Base-by-base conservation (phyloP, 1,140 invertebrate genomes). In the Protaetia brevitarsis region DNA sequence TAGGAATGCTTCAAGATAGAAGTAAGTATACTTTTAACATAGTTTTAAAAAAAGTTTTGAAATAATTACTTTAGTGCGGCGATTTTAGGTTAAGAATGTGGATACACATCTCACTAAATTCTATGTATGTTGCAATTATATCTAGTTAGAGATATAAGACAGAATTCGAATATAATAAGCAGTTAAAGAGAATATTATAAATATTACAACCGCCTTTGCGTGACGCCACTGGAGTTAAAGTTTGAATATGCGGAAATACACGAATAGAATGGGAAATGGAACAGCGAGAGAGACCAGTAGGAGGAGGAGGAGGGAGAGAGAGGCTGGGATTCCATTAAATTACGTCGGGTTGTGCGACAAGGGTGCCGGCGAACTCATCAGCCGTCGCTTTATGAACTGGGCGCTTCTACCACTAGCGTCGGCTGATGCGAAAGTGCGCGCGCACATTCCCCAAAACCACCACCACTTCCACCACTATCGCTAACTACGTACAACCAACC, bases 351-450 rank as follows among this genome's bases (percentile, higher is more conserved):
- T 51, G 41, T 19, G 19, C 41, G 41, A 51, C 41, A 51, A 51
- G 41, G 41, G 41, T 51, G 41, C 41, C 26, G 41, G 41, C 6
- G 41, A 23, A 10, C 41, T 51, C 41, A 23, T 51, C 41, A 51
- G 41, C 19, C 41, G 41, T 51, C 41, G 41, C 41, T 51, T 51
- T 51, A 51, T 51, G 41, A 51, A 51, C 41, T 23, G 26, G 41
- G n/a, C n/a, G n/a, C n/a, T n/a, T n/a, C 41, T 51, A 19, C 41
- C 19, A 13, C 41, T 10, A 51, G 16, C 19, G 41, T 23, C 26
- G n/a, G 41, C 19, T 7, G 41, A 23, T 19, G 19, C 19, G 1
- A 51, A 51, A 6, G 16, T 5, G 41, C 41, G 41, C 41, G 19
- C 19, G 41, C 41, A 19, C 19, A 21, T 21, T 21, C 11, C 11